Evolutionary conservation across 2,113 vertebrate genomes (phyloP), one percentile per base, ranked within the genome.

Genomic region (Pontoporia blainvillei): DNA sequence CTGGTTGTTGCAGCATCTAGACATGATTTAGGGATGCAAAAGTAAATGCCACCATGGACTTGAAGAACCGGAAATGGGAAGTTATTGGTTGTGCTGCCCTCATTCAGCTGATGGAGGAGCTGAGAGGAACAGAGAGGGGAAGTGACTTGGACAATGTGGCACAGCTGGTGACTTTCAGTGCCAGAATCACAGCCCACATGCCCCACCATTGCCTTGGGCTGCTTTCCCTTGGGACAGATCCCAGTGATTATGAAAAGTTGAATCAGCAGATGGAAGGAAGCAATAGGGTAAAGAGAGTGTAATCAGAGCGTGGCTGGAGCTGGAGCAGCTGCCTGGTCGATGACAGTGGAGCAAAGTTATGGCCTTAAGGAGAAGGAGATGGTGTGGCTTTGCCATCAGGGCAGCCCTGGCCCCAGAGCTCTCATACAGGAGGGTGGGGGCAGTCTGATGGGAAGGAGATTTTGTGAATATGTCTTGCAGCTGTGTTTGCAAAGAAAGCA

Each of bases 401-500:
- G 59, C 2, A n/a, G 59, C 79, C 9, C 64, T 0, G 73, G 27
- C 9, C n/a, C 41, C 21, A 54, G 81, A 1, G 44, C 0, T 18
- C 27, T 62, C 52, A 18, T 1, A 2, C 0, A 17, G 46, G n/a
- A 36, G 13, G 1, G 8, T 41, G 23, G 52, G 39, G 46, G 9
- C 15, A 46, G 23, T 46, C 46, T 10, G 57, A 14, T 20, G 49
- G 49, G n/a, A 29, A 67, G 29, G 17, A 21, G 9, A 8, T n/a
- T 69, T 61, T 62, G 34, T 73, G 41, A 11, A 52, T 62, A 29
- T 44, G 71, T 83, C 90, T 72, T 44, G 2, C 71, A 67, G 75
- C 72, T 84, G 54, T 29, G 39, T 76, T 96, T 91, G 39, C 64
- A 85, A 84, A 84, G 76, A 78, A 76, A 66, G 69, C 44, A 52